phyloP scores from a whole-genome alignment of 2,113 vertebrate species.

The Mastomys coucha region DNA sequence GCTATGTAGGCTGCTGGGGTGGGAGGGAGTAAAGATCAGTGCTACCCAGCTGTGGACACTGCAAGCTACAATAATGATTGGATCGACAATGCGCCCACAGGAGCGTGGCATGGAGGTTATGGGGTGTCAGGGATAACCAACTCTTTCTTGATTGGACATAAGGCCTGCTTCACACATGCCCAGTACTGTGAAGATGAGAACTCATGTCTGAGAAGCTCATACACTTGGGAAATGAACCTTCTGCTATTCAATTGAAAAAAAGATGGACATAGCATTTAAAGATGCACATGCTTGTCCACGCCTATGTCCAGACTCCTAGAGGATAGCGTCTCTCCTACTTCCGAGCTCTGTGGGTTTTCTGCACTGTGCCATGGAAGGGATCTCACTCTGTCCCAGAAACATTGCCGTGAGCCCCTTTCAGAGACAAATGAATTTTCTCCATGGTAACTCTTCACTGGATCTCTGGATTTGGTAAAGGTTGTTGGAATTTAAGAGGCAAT shows the following conservation, averaged over 20 bases:
- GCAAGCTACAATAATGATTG: background rate
- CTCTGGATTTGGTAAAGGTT: background rate
- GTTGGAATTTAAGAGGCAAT: background rate
- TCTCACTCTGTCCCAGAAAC: background rate
- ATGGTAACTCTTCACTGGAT: too few species aligned
- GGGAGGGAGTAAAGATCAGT: background rate
- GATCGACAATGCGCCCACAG: too few species aligned
- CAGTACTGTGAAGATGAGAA: too few species aligned
- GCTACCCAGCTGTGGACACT: background rate
- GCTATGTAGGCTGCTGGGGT: background rate
- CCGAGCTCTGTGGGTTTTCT: background rate
- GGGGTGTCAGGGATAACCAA: too few species aligned
- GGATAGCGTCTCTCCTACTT: background rate
- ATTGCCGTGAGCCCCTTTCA: background rate
- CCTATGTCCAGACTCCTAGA: background rate
- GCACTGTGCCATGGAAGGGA: background rate
- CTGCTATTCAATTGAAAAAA: too few species aligned
- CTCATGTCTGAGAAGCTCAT: too few species aligned
- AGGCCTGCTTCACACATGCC: too few species aligned
- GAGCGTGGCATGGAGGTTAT: too few species aligned
- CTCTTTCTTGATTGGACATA: too few species aligned
- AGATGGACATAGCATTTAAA: too few species aligned
- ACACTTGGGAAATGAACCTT: too few species aligned
- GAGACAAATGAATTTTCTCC: background rate
- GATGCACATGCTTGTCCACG: background rate